These are phyloP conservation scores for Agrilus mali DNA, from an alignment of 2,888 invertebrate genomes.

Conservation along the genomic window DNA sequence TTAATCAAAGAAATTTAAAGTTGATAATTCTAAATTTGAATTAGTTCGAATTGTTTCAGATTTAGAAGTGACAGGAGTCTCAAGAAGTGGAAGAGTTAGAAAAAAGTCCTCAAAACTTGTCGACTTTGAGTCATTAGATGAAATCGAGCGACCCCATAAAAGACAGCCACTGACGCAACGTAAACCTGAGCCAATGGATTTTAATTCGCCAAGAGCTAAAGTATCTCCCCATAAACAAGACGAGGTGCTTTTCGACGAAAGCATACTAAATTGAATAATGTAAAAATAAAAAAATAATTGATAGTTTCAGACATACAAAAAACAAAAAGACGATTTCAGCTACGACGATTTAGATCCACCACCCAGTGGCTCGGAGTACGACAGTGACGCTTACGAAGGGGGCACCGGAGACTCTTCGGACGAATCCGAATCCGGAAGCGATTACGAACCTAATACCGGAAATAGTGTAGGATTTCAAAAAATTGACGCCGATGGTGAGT, in stretches of 20 bases:
- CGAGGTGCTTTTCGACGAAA: constrained; percentile 12
- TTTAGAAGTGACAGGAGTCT: constrained; percentile 75
- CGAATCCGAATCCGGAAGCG: constrained; percentile 24
- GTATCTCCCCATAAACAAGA: constrained; percentile 17
- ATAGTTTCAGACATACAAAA: too few species aligned
- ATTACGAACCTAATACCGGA: constrained; percentile 22
- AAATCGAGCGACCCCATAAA: constrained; percentile 53
- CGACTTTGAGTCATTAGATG: constrained; percentile 87
- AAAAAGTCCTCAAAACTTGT: constrained; percentile 91
- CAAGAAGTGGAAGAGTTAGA: constrained; percentile 78
- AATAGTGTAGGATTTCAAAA: constrained; percentile 36
- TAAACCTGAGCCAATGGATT: constrained; percentile 12
- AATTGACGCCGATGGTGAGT: constrained; percentile 35
- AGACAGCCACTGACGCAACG: constrained; percentile 33
- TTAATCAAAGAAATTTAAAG: too few species aligned
- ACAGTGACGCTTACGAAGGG: constrained; percentile 29
- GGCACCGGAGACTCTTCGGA: constrained; percentile 25
- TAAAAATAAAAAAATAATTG: neutral
- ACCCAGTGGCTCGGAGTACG: constrained; percentile 30
- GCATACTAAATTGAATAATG: neutral
- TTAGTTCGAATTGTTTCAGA: constrained; percentile 32
- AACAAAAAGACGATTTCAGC: constrained; percentile 12
- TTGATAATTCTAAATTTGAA: too few species aligned
- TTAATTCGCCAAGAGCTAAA: constrained; percentile 12
- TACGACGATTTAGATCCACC: constrained; percentile 26